Conservation (phyloP, 2,797 vertebrate species). For the Dallia pectoralis region DNA sequence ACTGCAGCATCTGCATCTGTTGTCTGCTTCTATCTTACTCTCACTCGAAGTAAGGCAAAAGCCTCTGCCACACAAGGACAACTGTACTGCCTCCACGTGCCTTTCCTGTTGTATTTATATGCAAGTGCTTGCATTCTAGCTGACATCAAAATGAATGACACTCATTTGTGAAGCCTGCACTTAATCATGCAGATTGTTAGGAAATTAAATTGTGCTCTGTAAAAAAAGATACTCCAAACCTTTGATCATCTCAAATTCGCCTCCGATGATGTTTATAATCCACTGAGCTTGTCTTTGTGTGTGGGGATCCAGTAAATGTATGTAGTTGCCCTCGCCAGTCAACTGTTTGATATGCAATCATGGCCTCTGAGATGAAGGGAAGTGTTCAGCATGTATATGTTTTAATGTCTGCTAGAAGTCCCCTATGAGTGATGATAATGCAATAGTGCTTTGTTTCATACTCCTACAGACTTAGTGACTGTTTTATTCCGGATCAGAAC, state of each 20-base stretch:
- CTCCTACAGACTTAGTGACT: neutral
- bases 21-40: conserved; percentile 19
- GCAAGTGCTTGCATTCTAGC: conserved; percentile 37
- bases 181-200: conserved; percentile 52
- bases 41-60: conserved; percentile 19
- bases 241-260: conserved; percentile 49
- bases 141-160: conserved; percentile 49
- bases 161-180: conserved; percentile 49
- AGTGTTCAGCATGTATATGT: conserved; percentile 28
- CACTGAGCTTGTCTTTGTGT: conserved; percentile 35
- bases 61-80: conserved; percentile 29
- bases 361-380: conserved; percentile 32
- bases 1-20: conserved; percentile 14
- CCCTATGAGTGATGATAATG: conserved; percentile 33
- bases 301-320: conserved; percentile 32
- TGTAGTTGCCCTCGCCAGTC: conserved; percentile 27
- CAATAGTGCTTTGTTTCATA: neutral
- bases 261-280: conserved; percentile 34
- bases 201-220: conserved; percentile 55
- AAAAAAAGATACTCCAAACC: conserved; percentile 35
- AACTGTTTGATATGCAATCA: conserved; percentile 43
- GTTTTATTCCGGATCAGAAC: neutral
- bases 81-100: conserved; percentile 32
- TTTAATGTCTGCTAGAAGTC: conserved; percentile 9
- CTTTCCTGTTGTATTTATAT: conserved; percentile 32